Conservation (phyloP, 2,888 invertebrate genomes). For the Trachelus tabidus region DNA sequence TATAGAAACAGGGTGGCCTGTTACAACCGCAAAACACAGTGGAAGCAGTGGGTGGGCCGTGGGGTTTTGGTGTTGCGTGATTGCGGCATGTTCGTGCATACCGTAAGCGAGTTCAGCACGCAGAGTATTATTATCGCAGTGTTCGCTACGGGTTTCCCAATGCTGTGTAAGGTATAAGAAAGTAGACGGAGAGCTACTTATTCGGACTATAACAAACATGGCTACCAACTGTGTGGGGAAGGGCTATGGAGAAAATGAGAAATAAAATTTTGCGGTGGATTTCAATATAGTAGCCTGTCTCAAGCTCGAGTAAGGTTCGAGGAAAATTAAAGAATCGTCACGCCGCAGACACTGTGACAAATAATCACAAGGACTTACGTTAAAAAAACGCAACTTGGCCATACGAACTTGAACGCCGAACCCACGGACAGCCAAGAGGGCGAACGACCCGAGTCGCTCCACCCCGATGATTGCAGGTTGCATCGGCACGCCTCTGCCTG, state of each 20-base stretch:
- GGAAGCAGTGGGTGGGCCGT: neutral
- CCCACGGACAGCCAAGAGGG: conserved; percentile 31
- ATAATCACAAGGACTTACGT: neutral
- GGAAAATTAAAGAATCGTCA: neutral
- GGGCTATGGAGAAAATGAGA: neutral
- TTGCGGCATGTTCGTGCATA: conserved; percentile 40
- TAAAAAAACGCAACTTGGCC: neutral
- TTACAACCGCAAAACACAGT: neutral
- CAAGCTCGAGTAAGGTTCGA: neutral
- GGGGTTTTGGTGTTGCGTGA: conserved; percentile 1
- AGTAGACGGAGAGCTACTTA: neutral
- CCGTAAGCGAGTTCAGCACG: conserved; percentile 33
- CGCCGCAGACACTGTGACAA: neutral
- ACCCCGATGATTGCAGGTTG: conserved; percentile 66
- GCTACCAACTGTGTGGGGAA: neutral
- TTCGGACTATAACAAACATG: neutral
- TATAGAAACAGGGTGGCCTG: neutral
- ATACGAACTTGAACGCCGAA: conserved; percentile 2
- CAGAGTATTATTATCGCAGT: conserved; percentile 26
- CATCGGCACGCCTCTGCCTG: conserved; percentile 58
- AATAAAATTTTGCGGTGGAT: neutral
- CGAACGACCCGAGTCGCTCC: conserved; percentile 53
- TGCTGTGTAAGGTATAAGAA: neutral
- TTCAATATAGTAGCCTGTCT: neutral
- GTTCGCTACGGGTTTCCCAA: neutral